A percentile compares a stretch with the other conserved stretches of the same genome.
These are phyloP conservation scores for Zalophus californianus DNA, from an alignment of 2,797 vertebrate species.

Conservation along the genomic window DNA sequence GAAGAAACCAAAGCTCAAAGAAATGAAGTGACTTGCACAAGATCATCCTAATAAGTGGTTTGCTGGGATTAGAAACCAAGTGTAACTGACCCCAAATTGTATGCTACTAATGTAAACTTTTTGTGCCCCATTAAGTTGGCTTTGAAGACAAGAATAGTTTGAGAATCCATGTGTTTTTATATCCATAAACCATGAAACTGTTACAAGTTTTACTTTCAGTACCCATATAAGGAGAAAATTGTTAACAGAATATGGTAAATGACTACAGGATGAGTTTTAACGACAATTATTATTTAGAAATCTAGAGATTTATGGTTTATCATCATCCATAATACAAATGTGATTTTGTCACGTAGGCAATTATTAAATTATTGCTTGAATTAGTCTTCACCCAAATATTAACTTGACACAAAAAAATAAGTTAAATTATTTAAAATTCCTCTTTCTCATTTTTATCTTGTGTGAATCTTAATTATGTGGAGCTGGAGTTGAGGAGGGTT, in stretches of 20 bases:
- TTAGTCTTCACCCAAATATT: conserved; percentile 80
- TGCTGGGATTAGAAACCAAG: background rate
- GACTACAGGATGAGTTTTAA: background rate
- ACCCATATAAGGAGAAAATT: background rate
- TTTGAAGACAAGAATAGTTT: background rate
- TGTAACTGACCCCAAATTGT: background rate
- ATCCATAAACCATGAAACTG: background rate
- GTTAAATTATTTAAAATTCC: background rate
- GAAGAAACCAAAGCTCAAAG: background rate
- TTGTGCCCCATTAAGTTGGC: background rate
- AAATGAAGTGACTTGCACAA: background rate
- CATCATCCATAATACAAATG: background rate
- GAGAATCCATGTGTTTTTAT: background rate
- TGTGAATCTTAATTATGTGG: background rate
- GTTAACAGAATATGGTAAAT: background rate
- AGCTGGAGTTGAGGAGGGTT: background rate
- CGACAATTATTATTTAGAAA: background rate
- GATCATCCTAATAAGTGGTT: background rate
- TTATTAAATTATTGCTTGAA: conserved; percentile 80
- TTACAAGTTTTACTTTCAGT: background rate
- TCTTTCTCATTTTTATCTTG: background rate
- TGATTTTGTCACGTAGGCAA: conserved; percentile 22
- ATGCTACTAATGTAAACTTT: background rate
- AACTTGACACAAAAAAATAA: conserved; percentile 72
- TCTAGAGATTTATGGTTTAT: background rate